Base-by-base conservation (phyloP, 2,797 vertebrate species). In the Aotus griseimembra region DNA sequence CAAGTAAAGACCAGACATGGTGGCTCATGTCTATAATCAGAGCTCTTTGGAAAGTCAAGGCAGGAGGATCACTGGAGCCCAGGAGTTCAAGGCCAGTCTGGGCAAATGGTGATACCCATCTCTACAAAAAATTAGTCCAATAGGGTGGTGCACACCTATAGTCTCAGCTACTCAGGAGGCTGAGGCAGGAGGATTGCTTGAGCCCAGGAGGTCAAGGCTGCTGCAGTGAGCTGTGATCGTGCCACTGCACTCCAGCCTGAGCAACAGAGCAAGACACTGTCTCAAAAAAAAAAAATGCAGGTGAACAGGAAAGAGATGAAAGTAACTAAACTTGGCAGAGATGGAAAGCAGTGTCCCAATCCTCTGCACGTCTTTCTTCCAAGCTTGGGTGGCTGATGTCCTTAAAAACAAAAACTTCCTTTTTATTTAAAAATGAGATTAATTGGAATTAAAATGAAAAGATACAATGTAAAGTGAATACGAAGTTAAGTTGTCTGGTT, bases 381-480 rank as follows among this genome's bases (percentile, higher is more conserved):
- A 75, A 81, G 20, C 12, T 67, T 39, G 7, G 9, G 30, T 77
- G 73, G 5, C 28, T 30, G 4, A 88, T 1, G 11, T 57, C 22
- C 33, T 33, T 93, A 84, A 90, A 96, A 94, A 12, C 30, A 7
- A 41, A 52, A n/a, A 64, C 15, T 22, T 86, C 30, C 2, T 81
- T 70, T 92, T 75, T 70, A 22, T 81, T 81, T 67, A 41, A 89
- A 73, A 88, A 61, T 1, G 39, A 96, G 3, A 79, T 61, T 26
- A 67, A 73, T 85, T 48, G 46, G 20, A 76, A 90, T 85, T 90
- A 94, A 93, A 58, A n/a, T 67, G 13, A 50, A 92, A 94, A 61
- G 61, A 72, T 50, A 39, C 4, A 75, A 30, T 77, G 14, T 14
- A 41, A 33, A 8, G 44, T 64, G n/a, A 64, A 48, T 67, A 82